phyloP scores from a whole-genome alignment of 2,797 vertebrate genomes.

The Neomorphus geoffroyi region DNA sequence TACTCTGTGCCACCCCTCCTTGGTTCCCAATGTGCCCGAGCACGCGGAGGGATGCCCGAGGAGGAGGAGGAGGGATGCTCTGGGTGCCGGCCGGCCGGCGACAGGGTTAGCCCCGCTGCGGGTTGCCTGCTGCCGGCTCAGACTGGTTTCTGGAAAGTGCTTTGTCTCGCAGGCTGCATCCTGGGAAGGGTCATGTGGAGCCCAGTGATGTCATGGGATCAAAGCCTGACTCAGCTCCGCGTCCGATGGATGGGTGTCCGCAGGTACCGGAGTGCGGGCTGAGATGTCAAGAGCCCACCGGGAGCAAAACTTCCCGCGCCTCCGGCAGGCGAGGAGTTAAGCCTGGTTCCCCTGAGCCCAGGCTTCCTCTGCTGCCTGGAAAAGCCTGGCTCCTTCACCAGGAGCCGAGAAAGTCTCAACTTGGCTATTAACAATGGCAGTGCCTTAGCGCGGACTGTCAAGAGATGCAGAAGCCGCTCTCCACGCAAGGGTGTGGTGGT shows the following conservation, averaged over 20 bases:
- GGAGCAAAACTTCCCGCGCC: neutral
- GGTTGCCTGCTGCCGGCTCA: constrained; percentile 85
- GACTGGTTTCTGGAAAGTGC: constrained; percentile 89
- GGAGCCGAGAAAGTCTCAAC: neutral
- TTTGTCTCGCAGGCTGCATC: constrained; percentile 88
- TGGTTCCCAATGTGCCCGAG: neutral
- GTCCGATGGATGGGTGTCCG: constrained; percentile 42
- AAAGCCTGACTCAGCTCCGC: constrained; percentile 81
- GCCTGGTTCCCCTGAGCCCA: neutral
- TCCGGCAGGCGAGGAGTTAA: constrained; percentile 59
- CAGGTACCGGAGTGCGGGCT: constrained; percentile 45
- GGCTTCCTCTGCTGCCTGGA: constrained; percentile 42
- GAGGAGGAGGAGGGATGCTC: neutral
- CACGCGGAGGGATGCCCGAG: neutral
- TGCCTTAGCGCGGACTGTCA: neutral
- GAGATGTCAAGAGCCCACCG: neutral
- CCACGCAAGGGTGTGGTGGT: neutral
- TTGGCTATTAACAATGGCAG: neutral
- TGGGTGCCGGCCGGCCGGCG: constrained; percentile 62
- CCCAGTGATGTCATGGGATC: constrained; percentile 85
- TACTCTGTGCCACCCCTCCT: neutral
- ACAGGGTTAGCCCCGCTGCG: constrained; percentile 86
- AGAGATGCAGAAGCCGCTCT: neutral
- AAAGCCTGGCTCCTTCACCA: neutral
- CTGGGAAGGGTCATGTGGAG: constrained; percentile 89